phyloP scores from a whole-genome alignment of 2,113 vertebrate species.

The Thunnus maccoyii region DNA sequence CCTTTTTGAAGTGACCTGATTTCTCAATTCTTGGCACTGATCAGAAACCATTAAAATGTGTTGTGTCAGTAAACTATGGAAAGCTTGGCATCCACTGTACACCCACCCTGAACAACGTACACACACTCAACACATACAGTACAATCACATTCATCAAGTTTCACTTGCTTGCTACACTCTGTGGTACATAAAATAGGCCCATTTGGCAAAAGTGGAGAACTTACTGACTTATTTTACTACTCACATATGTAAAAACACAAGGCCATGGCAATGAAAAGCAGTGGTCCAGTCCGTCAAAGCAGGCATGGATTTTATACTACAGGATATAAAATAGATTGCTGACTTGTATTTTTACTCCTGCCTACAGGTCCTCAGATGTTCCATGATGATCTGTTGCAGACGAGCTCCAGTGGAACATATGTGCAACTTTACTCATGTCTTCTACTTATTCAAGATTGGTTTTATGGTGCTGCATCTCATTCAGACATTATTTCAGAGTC shows the following conservation, averaged over 20 bases:
- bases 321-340: slow-evolving; percentile 7
- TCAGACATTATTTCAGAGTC: slow-evolving; percentile 60
- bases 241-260: slow-evolving; percentile 68
- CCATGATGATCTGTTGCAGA: slow-evolving; percentile 28
- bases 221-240: slow-evolving; percentile 67
- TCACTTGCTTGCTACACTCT: slow-evolving; percentile 31
- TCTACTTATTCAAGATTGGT: not conserved
- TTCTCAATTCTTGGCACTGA: slow-evolving; percentile 74
- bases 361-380: slow-evolving; percentile 41
- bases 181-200: slow-evolving; percentile 47
- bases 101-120: slow-evolving; percentile 21
- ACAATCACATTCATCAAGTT: slow-evolving; percentile 27
- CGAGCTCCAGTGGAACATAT: slow-evolving; percentile 20
- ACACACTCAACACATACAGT: not conserved
- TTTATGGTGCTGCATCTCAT: slow-evolving; percentile 38
- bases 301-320: slow-evolving; percentile 22
- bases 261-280: slow-evolving; percentile 33
- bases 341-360: slow-evolving; percentile 22
- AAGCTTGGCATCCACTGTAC: slow-evolving; percentile 53
- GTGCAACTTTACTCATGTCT: slow-evolving; percentile 18
- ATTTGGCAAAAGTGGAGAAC: slow-evolving; percentile 55
- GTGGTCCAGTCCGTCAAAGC: slow-evolving; percentile 34
- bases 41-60: slow-evolving; percentile 73
- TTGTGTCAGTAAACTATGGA: slow-evolving; percentile 78
- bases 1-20: slow-evolving; percentile 64